Base-by-base conservation (phyloP, 2,797 vertebrate species). In the Adrianichthys oophorus region DNA sequence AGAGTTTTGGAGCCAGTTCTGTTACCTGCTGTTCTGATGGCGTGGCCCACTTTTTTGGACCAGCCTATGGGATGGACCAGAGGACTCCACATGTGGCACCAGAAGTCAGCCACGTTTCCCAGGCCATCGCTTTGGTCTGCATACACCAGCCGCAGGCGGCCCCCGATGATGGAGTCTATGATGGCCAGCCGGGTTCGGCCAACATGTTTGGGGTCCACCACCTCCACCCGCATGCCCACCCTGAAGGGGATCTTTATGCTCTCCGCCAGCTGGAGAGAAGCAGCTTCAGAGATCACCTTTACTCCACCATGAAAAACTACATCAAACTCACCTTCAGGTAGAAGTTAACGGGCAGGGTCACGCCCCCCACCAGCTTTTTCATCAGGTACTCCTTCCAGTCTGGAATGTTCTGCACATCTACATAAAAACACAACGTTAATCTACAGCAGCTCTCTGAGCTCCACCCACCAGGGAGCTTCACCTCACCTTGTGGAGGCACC, bases 21-120 rank as follows among this genome's bases (percentile, higher is more conserved):
- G 32, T 43, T 56, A 88, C 89, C 68, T 1, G 73, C 16, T 29
- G 84, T 62, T 85, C 95, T 98, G 32, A 95, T 92, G 59, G 71
- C 78, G 8, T 98, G 97, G 24, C 96, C 97, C n/a, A 98, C 95
- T 46, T 82, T 92, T 40, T 72, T 86, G 41, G 97, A 97, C 97
- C 97, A 99, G 62, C 95, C 94, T 14, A 97, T 85, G 0, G 94
- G 95, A 72, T 98, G 97, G 62, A 99, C 86, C 41, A 98, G 86
- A 0, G 97, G 95, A 78, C 96, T 98, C 89, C 89, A 91, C 92
- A 94, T 95, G 84, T 98, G 96, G 80, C 97, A 99, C 97, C 97
- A 99, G 84, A 98, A 96, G 52, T 96, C 94, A 0, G 92, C 87
- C 0, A 78, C 78, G 55, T 95, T 93, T 0, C 93, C 93, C 0